These are phyloP conservation scores for Chloropsis cyanopogon DNA, from an alignment of 2,113 vertebrate species.

Conservation along the genomic window DNA sequence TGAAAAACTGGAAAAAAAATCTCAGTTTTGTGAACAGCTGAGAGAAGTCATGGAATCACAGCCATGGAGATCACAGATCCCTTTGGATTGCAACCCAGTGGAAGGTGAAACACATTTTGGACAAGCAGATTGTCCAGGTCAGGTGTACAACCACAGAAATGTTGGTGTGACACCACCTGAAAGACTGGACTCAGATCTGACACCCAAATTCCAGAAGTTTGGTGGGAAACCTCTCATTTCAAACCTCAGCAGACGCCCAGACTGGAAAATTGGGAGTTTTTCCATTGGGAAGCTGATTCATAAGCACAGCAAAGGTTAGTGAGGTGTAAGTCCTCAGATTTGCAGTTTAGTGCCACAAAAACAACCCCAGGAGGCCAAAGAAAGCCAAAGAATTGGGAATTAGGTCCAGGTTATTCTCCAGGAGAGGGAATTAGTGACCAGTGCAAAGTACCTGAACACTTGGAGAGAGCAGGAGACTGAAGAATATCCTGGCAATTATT, in stretches of 20 bases:
- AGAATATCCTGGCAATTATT: slow-evolving; percentile 57
- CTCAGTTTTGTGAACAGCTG: neutral
- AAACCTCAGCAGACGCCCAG: neutral
- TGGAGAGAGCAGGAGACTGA: slow-evolving; percentile 54
- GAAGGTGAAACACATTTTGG: neutral
- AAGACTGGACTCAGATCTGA: neutral
- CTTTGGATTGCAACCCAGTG: rapidly evolving
- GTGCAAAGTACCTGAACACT: neutral
- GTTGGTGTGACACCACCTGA: neutral
- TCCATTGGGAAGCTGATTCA: neutral
- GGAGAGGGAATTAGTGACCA: neutral
- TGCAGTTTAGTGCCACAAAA: neutral
- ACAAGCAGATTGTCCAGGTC: neutral
- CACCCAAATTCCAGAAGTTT: neutral
- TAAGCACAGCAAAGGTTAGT: neutral
- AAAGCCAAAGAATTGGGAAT: neutral
- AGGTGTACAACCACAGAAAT: rapidly evolving
- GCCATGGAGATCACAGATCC: neutral
- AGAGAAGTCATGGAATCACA: neutral
- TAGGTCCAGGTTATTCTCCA: neutral
- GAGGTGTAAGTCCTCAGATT: neutral
- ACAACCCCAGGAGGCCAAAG: neutral
- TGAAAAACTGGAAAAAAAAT: neutral
- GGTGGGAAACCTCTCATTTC: neutral
- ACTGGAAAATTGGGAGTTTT: neutral